These are phyloP conservation scores for Catagonus wagneri DNA, from an alignment of 2,113 vertebrate genomes.

Conservation along the genomic window DNA sequence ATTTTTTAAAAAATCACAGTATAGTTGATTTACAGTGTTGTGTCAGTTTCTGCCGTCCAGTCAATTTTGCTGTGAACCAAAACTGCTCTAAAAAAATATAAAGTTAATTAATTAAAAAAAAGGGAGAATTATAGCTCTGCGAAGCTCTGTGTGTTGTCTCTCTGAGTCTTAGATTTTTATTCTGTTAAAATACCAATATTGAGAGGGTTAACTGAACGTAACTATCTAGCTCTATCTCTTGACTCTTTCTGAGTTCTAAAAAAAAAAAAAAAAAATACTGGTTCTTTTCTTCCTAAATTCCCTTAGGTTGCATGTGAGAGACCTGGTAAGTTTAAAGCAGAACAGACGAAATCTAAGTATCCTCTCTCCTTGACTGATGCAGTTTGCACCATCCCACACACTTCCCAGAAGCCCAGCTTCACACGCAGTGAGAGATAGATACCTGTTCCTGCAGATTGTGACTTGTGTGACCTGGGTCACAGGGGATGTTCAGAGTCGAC, in stretches of 20 bases:
- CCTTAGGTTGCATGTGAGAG: too few relatives aligned
- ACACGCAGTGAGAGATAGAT: accelerated
- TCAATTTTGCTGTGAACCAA: background rate
- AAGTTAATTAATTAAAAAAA: background rate
- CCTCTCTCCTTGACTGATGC: background rate
- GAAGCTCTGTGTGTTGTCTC: background rate
- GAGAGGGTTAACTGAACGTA: background rate
- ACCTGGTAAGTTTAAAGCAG: background rate
- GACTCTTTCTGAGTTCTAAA: background rate
- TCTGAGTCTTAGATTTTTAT: background rate
- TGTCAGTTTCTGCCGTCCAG: too few relatives aligned
- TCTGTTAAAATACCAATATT: background rate
- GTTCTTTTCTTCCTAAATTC: background rate
- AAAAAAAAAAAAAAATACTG: background rate
- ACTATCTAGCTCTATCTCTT: background rate
- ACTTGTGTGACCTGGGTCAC: accelerated
- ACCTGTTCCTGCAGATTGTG: background rate
- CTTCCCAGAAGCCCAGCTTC: background rate
- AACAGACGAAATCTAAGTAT: background rate
- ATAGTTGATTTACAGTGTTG: too few relatives aligned
- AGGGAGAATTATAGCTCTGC: background rate
- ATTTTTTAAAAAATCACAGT: too few relatives aligned
- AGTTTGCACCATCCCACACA: background rate
- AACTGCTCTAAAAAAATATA: background rate
- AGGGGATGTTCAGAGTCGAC: background rate